Evolutionary conservation across 2,797 vertebrate genomes (phyloP), one percentile per base, ranked within the genome.

Genomic region (Channallabes apus): DNA sequence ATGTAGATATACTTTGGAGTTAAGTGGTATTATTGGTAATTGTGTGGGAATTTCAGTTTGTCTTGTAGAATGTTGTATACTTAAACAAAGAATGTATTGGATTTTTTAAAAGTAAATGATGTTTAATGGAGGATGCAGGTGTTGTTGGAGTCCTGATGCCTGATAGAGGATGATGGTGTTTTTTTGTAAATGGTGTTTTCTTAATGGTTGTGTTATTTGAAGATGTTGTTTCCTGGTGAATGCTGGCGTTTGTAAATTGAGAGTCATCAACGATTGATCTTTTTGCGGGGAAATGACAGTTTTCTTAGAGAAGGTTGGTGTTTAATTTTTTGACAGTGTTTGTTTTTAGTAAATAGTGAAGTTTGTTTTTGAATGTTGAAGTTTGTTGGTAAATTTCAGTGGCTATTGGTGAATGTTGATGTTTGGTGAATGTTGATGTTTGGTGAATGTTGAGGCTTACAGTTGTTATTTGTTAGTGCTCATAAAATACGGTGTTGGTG

Each of bases 341-440:
- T 17, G 29, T 65, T 12, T 15, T 29, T 17, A 4, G 24, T 12
- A 9, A n/a, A 20, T 20, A 20, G 4, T 62, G 24, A 88, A 61
- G 82, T 84, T 89, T 83, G 46, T 24, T 7, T 71, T 68, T 18
- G 15, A 20, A 4, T 46, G 69, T 46, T 24, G 22, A 3, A 4
- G 69, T 46, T 72, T 72, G 11, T 22, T 12, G 3, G 18, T 24
- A 22, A 41, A 24, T 72, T 1, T 11, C 24, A 4, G 35, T 5
- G 9, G 12, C 24, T 41, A 38, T 6, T n/a, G 4, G 69, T 24
- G 3, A 41, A 72, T 46, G 38, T 46, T 46, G 17, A 20, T 46
- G 22, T 4, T 54, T 51, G 71, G 4, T 51, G 38, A 6, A 15
- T 51, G 22, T 2, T 73, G 22, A 24, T n/a, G n/a, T n/a, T n/a